Evolutionary conservation across 2,888 invertebrate species (phyloP).

Genomic region (Eremobia ochroleuca): DNA sequence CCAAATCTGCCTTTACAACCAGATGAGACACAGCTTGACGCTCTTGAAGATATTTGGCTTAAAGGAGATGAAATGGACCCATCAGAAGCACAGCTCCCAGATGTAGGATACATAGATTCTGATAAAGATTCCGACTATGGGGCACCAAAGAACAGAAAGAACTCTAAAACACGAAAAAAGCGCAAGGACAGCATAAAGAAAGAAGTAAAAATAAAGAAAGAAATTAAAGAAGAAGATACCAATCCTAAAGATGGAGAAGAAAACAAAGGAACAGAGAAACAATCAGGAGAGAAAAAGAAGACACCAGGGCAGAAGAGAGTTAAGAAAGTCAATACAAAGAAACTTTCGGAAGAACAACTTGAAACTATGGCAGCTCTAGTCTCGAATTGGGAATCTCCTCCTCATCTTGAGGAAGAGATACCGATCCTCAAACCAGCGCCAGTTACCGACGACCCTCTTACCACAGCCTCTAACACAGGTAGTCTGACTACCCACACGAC

Average conservation of each 20-base stretch:
- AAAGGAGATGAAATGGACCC: slow-evolving; percentile 95
- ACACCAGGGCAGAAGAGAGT: slow-evolving; percentile 50
- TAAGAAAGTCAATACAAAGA: slow-evolving; percentile 80
- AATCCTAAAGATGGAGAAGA: slow-evolving; percentile 68
- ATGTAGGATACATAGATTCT: slow-evolving; percentile 88
- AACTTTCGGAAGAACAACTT: slow-evolving; percentile 81
- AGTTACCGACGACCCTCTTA: slow-evolving; percentile 60
- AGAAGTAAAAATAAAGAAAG: slow-evolving; percentile 69
- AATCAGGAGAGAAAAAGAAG: slow-evolving; percentile 67
- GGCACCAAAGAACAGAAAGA: slow-evolving; percentile 77
- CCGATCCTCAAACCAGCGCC: slow-evolving; percentile 57
- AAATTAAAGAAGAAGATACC: slow-evolving; percentile 62
- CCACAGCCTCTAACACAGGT: slow-evolving; percentile 45
- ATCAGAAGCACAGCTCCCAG: slow-evolving; percentile 86
- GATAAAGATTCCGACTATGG: slow-evolving; percentile 88
- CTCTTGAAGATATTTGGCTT: slow-evolving; percentile 94
- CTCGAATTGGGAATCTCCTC: slow-evolving; percentile 85
- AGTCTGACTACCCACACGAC: slow-evolving; percentile 23
- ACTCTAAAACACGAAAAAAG: slow-evolving; percentile 76
- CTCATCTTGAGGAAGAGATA: slow-evolving; percentile 74
- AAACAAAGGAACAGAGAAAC: slow-evolving; percentile 59
- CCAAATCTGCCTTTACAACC: slow-evolving; percentile 89
- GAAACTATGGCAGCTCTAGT: slow-evolving; percentile 81
- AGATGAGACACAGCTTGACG: slow-evolving; percentile 94
- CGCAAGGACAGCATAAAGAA: slow-evolving; percentile 77